Conservation (phyloP, 2,888 invertebrate genomes). For the Campoplex nolae region DNA sequence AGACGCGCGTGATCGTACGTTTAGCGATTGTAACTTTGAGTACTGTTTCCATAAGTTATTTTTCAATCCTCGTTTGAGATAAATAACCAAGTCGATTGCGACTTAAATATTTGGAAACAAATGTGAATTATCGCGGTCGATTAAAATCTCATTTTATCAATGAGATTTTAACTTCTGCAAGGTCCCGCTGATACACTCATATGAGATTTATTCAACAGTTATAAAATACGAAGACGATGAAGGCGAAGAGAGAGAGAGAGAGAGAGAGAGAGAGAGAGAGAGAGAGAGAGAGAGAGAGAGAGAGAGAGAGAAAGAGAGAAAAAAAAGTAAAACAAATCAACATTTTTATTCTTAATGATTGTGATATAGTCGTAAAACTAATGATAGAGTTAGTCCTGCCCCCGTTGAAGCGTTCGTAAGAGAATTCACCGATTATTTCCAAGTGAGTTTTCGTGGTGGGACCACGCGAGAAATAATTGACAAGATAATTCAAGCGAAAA, state of each 20-base stretch:
- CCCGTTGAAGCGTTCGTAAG: constrained; percentile 55
- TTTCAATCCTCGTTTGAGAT: constrained; percentile 23
- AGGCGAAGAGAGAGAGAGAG: background rate
- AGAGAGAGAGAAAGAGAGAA: background rate
- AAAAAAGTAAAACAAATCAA: constrained; percentile 68
- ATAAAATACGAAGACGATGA: constrained; percentile 20
- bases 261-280: no score
- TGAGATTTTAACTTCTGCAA: constrained; percentile 27
- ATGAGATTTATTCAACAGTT: constrained; percentile 50
- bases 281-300: no score
- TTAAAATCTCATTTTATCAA: constrained; percentile 28
- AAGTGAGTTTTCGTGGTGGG: constrained; percentile 56
- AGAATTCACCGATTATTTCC: constrained; percentile 52
- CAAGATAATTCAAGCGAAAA: background rate
- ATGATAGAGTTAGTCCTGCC: constrained; percentile 71
- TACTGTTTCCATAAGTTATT: constrained; percentile 34
- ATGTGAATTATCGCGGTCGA: constrained; percentile 32
- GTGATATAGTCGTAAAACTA: constrained; percentile 78
- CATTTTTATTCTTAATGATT: constrained; percentile 77
- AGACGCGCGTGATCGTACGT: constrained; percentile 67
- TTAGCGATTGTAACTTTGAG: constrained; percentile 63
- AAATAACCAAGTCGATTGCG: constrained; percentile 52
- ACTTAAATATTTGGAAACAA: constrained; percentile 30
- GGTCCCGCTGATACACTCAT: constrained; percentile 53
- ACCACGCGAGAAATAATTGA: constrained; percentile 47